Percentiles rank a stretch among this genome's conserved stretches.
phyloP scores from a whole-genome alignment of 2,797 vertebrate genomes.

The Alosa sapidissima region DNA sequence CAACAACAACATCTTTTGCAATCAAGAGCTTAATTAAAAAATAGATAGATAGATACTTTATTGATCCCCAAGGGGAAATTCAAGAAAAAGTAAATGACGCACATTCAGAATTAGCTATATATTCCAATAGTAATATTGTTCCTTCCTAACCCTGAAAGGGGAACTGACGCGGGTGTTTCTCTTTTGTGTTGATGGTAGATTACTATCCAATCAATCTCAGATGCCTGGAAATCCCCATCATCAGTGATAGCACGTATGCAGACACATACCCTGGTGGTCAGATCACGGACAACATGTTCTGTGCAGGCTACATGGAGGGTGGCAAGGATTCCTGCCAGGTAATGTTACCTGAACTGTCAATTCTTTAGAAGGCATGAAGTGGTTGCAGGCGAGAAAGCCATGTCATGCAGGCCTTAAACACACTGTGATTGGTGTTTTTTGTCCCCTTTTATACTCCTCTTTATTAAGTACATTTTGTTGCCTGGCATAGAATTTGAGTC shows the following conservation, averaged over 20 bases:
- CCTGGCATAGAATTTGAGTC: no score
- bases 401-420: background rate
- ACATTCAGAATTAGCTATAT: background rate
- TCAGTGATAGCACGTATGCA: constrained; percentile 62
- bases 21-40: background rate
- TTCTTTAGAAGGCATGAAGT: background rate
- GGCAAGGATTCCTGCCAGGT: constrained; percentile 83
- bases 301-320: constrained; percentile 74
- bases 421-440: background rate
- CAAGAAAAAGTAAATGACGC: no score
- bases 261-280: constrained; percentile 62
- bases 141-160: background rate
- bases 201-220: constrained; percentile 68
- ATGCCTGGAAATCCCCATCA: constrained; percentile 69
- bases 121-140: background rate
- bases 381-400: background rate
- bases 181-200: constrained; percentile 44
- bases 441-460: no score
- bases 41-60: no score
- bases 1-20: background rate
- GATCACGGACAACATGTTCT: constrained; percentile 70
- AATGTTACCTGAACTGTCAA: background rate
- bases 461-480: background rate
- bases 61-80: no score
- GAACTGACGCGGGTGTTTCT: background rate